phyloP scores from a whole-genome alignment of 2,797 vertebrate species.

The Melanotaenia parkinsoni region DNA sequence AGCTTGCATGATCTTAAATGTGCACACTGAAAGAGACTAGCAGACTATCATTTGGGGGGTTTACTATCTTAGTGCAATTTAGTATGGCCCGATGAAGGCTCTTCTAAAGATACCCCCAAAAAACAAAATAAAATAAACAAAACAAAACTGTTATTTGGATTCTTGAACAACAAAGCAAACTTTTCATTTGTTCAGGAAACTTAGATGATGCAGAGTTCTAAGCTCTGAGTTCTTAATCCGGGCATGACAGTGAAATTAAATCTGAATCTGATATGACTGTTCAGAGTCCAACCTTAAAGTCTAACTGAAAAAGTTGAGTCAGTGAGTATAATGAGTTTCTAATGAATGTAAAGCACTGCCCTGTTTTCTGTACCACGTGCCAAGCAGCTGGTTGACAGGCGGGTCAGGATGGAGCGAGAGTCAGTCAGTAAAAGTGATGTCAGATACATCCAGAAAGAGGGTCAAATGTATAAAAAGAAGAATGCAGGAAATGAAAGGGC shows the following conservation, averaged over 20 bases:
- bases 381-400: constrained; percentile 46
- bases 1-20: neutral
- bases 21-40: neutral
- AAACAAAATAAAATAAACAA: no score
- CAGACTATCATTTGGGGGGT: neutral
- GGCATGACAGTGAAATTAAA: constrained; percentile 19
- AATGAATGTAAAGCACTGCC: constrained; percentile 20
- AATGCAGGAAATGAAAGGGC: constrained; percentile 46
- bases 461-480: constrained; percentile 32
- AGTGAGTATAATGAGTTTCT: constrained; percentile 17
- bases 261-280: constrained; percentile 10
- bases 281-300: constrained; percentile 26
- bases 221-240: neutral
- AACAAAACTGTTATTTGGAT: neutral
- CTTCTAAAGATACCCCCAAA: no score
- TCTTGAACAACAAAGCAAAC: neutral
- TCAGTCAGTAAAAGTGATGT: constrained; percentile 43
- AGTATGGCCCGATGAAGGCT: neutral
- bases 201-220: constrained; percentile 2
- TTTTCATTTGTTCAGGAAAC: neutral
- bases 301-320: constrained; percentile 22
- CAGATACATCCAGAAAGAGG: constrained; percentile 62
- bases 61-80: neutral
- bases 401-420: constrained; percentile 26
- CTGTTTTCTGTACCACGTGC: constrained; percentile 38